phyloP scores from a whole-genome alignment of 2,888 invertebrate genomes.

The Coecobrya sp. region DNA sequence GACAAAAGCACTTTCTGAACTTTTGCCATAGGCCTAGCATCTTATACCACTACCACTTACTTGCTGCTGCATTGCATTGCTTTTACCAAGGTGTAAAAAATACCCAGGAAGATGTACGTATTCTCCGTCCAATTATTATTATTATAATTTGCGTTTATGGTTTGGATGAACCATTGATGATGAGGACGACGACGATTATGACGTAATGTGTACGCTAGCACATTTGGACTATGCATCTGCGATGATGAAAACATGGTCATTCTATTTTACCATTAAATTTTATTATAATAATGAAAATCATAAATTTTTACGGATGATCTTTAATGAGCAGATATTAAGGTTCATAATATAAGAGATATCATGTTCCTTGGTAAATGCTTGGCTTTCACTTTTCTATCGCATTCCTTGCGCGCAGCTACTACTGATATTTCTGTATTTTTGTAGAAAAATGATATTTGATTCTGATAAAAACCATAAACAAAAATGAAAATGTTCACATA shows the following conservation, averaged over 20 bases:
- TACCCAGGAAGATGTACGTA: neutral
- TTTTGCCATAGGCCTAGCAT: neutral
- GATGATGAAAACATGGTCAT: constrained; percentile 18
- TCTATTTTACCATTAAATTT: neutral
- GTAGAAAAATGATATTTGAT: no score
- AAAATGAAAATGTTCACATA: no score
- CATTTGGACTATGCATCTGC: neutral
- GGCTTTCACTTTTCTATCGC: neutral
- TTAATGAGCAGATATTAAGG: constrained; percentile 17
- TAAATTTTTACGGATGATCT: neutral
- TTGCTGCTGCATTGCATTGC: neutral
- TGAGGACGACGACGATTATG: neutral
- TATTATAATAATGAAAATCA: constrained; percentile 15
- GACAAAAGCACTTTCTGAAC: neutral
- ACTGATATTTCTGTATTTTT: no score
- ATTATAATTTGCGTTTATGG: constrained; percentile 78
- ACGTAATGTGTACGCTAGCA: neutral
- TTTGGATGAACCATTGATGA: constrained; percentile 62
- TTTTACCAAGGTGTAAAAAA: neutral
- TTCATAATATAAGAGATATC: neutral
- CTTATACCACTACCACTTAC: neutral
- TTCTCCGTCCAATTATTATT: constrained; percentile 5
- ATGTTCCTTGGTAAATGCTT: neutral
- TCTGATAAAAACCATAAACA: no score
- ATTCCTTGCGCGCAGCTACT: neutral